Evolutionary conservation across 2,888 invertebrate genomes (phyloP).

Genomic region (Epirrhoe alternata): DNA sequence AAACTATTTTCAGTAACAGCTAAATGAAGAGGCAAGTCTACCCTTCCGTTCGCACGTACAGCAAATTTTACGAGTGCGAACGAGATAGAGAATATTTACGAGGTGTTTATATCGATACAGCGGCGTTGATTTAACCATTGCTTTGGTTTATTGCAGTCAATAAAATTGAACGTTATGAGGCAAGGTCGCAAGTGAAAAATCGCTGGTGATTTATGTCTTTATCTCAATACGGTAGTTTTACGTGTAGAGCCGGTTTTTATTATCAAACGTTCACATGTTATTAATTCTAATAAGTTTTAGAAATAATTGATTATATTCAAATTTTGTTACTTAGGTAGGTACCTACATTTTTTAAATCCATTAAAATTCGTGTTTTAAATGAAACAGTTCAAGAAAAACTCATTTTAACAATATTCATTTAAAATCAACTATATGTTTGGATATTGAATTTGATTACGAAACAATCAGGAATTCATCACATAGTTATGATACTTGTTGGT

Average conservation of each 20-base stretch:
- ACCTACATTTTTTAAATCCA: neutral
- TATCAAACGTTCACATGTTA: conserved; percentile 1
- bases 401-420: no score
- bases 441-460: no score
- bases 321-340: neutral
- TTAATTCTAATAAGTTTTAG: conserved; percentile 3
- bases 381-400: no score
- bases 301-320: neutral
- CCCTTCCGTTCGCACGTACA: conserved; percentile 55
- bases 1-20: conserved; percentile 82
- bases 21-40: conserved; percentile 69
- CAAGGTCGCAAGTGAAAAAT: conserved; percentile 83
- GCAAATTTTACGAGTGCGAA: conserved; percentile 50
- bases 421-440: no score
- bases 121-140: conserved; percentile 84
- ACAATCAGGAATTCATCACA: no score
- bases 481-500: no score
- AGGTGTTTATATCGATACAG: conserved; percentile 82
- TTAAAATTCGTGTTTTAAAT: no score
- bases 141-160: conserved; percentile 84
- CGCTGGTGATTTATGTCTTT: conserved; percentile 78
- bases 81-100: conserved; percentile 71
- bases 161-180: conserved; percentile 85
- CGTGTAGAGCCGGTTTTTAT: conserved; percentile 45
- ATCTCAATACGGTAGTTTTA: conserved; percentile 64